These are phyloP conservation scores for Marcusenius ussheri DNA, from an alignment of 2,113 vertebrate genomes.

Conservation along the genomic window DNA sequence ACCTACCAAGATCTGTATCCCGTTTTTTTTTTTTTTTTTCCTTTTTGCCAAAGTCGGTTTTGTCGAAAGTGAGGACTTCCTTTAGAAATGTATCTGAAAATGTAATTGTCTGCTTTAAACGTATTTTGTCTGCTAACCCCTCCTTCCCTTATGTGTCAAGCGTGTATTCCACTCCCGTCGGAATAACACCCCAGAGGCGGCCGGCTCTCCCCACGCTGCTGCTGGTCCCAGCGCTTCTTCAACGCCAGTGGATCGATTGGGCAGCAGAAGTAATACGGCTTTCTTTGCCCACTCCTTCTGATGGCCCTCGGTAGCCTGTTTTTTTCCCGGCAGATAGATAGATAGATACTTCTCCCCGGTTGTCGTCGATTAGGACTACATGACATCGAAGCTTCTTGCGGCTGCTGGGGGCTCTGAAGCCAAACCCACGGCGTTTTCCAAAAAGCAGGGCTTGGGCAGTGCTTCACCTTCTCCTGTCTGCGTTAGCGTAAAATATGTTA, in stretches of 20 bases:
- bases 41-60: background rate
- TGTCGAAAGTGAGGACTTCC: background rate
- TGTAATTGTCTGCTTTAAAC: background rate
- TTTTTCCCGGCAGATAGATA: constrained; percentile 31
- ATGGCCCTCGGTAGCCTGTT: constrained; percentile 40
- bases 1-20: constrained; percentile 56
- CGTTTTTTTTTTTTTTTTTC: background rate
- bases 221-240: constrained; percentile 32
- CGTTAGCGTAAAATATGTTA: constrained; percentile 42
- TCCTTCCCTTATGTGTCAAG: constrained; percentile 12
- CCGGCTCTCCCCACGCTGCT: constrained; percentile 39
- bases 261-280: constrained; percentile 46
- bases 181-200: constrained; percentile 36
- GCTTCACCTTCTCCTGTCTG: constrained; percentile 33
- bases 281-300: constrained; percentile 41
- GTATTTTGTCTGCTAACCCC: constrained; percentile 17
- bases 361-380: constrained; percentile 53
- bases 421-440: constrained; percentile 46
- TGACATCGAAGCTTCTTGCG: constrained; percentile 43
- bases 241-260: constrained; percentile 43
- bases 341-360: constrained; percentile 47
- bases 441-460: constrained; percentile 52
- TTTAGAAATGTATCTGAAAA: background rate
- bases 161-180: constrained; percentile 20
- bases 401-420: constrained; percentile 42